These are phyloP conservation scores for Diplogasteroides magnus DNA, from an alignment of 1,140 invertebrate species.

Conservation along the genomic window DNA sequence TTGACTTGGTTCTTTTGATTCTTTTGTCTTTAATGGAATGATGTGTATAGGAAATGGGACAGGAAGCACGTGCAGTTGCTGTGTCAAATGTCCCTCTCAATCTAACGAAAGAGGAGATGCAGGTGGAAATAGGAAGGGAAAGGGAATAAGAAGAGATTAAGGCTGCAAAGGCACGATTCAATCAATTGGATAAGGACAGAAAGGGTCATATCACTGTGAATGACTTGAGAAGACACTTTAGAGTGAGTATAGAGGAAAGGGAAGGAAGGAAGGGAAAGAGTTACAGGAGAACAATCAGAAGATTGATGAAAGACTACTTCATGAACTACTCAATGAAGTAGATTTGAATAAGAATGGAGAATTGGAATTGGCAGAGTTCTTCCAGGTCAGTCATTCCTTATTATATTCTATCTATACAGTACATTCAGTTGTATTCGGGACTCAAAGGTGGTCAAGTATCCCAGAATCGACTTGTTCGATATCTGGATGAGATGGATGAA, in stretches of 20 bases:
- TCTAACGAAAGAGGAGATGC: constrained; percentile 82
- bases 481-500: constrained; percentile 47
- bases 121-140: too few species aligned
- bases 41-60: constrained; percentile 93
- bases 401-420: constrained; percentile 4
- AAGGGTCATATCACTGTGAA: constrained; percentile 97
- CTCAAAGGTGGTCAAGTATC: constrained; percentile 52
- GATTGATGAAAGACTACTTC: constrained; percentile 86
- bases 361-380: constrained; percentile 94
- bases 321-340: constrained; percentile 93
- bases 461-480: constrained; percentile 49
- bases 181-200: constrained; percentile 84
- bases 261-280: constrained; percentile 47
- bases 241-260: constrained; percentile 65
- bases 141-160: too few species aligned
- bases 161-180: constrained; percentile 86
- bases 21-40: constrained; percentile 37
- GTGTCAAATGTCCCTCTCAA: constrained; percentile 82
- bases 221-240: constrained; percentile 84
- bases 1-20: constrained; percentile 61
- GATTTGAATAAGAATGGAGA: constrained; percentile 99
- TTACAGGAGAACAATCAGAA: constrained; percentile 81
- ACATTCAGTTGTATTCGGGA: constrained; percentile 51
- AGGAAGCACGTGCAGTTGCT: constrained; percentile 79
- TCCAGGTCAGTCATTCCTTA: constrained; percentile 72